A percentile compares a stretch with the other conserved stretches of the same genome.
Conservation (phyloP, 1,140 invertebrate species). For the Lysiphlebus fabarum region DNA sequence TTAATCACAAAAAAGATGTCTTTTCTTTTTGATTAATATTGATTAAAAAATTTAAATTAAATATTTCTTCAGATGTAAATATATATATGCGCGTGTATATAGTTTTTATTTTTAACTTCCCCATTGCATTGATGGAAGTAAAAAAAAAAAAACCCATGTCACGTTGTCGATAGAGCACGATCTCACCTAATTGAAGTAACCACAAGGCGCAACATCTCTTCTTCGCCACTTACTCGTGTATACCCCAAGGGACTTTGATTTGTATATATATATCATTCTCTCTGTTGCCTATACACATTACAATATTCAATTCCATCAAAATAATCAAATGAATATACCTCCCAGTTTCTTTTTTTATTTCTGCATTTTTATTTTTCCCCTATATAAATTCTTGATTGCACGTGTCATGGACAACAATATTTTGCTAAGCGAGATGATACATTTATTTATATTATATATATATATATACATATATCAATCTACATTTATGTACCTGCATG, state of each 20-base stretch:
- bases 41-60: too few relatives aligned
- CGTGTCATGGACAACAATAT: conserved; percentile 33
- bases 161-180: conserved; percentile 39
- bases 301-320: conserved; percentile 41
- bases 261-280: conserved; percentile 23
- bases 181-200: conserved; percentile 54
- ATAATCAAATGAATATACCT: conserved; percentile 48
- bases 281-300: conserved; percentile 7
- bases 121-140: too few relatives aligned
- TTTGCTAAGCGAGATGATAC: too few relatives aligned
- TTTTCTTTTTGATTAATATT: too few relatives aligned
- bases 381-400: conserved; percentile 44
- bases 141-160: too few relatives aligned
- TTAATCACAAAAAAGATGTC: too few relatives aligned
- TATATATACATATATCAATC: too few relatives aligned
- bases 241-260: conserved; percentile 28
- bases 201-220: conserved; percentile 43
- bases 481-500: too few relatives aligned
- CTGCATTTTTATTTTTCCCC: conserved; percentile 33
- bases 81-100: too few relatives aligned
- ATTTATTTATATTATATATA: too few relatives aligned
- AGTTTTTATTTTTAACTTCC: too few relatives aligned
- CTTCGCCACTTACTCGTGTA: conserved; percentile 8
- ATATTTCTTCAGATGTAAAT: too few relatives aligned
- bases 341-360: conserved; percentile 27